Percentiles rank a stretch among this genome's conserved stretches.
phyloP scores from a whole-genome alignment of 2,797 vertebrate genomes.

The Channallabes apus region DNA sequence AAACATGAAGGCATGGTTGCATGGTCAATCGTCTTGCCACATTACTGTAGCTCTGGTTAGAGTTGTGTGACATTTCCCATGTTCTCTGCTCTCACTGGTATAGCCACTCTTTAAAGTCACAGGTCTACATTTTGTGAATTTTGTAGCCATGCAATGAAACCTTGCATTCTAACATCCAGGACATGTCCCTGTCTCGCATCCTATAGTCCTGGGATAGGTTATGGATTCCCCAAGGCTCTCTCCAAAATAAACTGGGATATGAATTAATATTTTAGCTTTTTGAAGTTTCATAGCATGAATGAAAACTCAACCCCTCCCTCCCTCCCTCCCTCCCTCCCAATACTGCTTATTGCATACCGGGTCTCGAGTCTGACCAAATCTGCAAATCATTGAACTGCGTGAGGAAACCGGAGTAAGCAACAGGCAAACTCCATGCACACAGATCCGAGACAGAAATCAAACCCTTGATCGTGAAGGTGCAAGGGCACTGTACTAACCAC shows the following conservation, averaged over 20 bases:
- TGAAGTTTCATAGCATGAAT: not conserved
- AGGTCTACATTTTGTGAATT: not conserved
- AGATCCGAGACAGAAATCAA: too few relatives aligned
- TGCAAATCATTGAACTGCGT: too few relatives aligned
- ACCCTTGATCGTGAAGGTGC: too few relatives aligned
- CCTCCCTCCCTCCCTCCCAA: too few relatives aligned
- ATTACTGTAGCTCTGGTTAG: not conserved
- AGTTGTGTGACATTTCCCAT: not conserved
- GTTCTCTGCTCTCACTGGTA: not conserved
- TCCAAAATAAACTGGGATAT: not conserved
- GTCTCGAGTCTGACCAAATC: too few relatives aligned
- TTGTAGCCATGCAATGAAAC: not conserved
- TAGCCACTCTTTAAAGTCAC: not conserved
- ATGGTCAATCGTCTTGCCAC: not conserved
- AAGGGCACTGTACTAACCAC: too few relatives aligned
- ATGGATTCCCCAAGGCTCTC: not conserved
- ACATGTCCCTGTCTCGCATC: not conserved
- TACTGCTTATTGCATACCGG: too few relatives aligned
- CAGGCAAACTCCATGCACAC: too few relatives aligned
- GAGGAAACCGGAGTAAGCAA: too few relatives aligned
- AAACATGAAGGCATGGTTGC: not conserved
- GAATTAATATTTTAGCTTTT: not conserved
- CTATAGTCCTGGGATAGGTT: not conserved
- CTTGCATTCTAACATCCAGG: not conserved
- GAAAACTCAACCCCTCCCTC: not conserved